These are phyloP conservation scores for Gymnopithys bicolor DNA, from an alignment of 2,797 vertebrate species.

Conservation along the genomic window DNA sequence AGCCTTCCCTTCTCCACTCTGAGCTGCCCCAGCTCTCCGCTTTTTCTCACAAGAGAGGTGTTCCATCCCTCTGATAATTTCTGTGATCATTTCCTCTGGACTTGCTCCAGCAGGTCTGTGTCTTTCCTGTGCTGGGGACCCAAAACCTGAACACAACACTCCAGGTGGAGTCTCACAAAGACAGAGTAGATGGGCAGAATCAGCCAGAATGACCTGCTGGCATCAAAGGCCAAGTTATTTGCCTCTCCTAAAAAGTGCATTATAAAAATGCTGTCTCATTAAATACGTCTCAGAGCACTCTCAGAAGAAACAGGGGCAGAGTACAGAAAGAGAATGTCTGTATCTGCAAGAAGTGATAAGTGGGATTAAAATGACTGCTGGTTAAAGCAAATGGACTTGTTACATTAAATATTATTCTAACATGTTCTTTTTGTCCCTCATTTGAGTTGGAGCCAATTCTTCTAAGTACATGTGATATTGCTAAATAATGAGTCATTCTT, in stretches of 20 bases:
- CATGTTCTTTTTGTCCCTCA: background rate
- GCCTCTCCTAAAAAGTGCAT: background rate
- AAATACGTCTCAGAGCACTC: background rate
- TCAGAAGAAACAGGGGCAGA: background rate
- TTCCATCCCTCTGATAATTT: background rate
- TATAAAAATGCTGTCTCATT: background rate
- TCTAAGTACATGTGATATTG: background rate
- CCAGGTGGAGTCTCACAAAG: background rate
- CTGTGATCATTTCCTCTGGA: background rate
- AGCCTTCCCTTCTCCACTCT: background rate
- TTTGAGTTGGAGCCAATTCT: background rate
- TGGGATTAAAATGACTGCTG: background rate
- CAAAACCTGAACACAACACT: background rate
- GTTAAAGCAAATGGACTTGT: background rate
- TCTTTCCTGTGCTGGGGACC: background rate
- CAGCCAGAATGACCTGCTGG: background rate
- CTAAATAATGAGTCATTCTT: slow-evolving; percentile 26
- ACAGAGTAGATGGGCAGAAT: background rate
- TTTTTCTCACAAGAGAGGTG: background rate
- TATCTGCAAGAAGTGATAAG: background rate
- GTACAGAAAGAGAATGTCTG: background rate
- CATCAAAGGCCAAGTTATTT: background rate
- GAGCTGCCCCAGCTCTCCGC: background rate
- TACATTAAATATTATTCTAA: background rate
- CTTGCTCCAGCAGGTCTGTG: background rate